Evolutionary conservation across 2,797 vertebrate species (phyloP), one percentile per base, ranked within the genome.

Genomic region (Takifugu rubripes): DNA sequence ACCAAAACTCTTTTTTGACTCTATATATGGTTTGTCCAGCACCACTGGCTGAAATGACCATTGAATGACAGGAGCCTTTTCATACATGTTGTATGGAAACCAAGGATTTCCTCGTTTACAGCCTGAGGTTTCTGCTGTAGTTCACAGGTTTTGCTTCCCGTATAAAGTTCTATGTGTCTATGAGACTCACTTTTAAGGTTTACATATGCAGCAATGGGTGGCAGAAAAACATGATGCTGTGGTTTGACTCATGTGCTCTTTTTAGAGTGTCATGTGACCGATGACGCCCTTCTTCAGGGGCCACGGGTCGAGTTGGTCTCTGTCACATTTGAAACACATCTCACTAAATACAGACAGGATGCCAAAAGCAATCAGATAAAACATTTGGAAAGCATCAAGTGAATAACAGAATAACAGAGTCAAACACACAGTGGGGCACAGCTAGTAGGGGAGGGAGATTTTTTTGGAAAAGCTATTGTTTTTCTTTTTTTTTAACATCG

Each of bases 301-400:
- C 21, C 21, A 21, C 21, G 21, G 21, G 21, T 21, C 21, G 21
- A 21, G 21, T 21, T 21, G 21, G 21, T 64, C 51, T 36, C 59
- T 0, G 16, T 79, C 79, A 61, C 55, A 64, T 85, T 84, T 83
- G 74, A 72, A 83, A 84, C 67, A 65, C 70, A 77, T 76, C 57
- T 31, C 6, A 15, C 55, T 54, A 65, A 80, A 79, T 68, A 82
- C 5, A 6, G 77, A 64, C 48, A 56, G 68, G 56, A 52, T 75
- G 65, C 74, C 78, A 79, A 76, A 42, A 61, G 77, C 66, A 75
- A 86, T 89, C 85, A 80, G 70, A 76, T 63, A 68, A 62, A 83
- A 65, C 88, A 90, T 90, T 86, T 91, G 90, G 84, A 88, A 90
- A 83, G 72, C 56, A 86, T 90, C 84, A 77, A 58, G 60, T 68